Evolutionary conservation across 2,113 vertebrate species (phyloP), one percentile per base, ranked within the genome.

Genomic region (Nesoenas mayeri): DNA sequence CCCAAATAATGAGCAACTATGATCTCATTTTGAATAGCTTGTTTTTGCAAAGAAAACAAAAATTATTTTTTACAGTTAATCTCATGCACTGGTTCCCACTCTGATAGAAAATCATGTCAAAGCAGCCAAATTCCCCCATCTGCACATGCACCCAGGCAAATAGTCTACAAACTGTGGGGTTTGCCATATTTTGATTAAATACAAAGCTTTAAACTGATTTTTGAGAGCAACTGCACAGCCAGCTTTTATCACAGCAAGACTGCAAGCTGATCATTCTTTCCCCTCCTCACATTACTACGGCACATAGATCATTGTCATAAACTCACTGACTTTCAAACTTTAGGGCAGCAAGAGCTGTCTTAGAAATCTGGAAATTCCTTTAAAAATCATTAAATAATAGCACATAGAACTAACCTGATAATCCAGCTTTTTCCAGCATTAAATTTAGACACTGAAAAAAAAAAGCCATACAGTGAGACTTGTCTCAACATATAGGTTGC

Each of bases 381-480:
- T 32, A 9, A 16, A 62, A 34, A 75, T 2, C 7, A 9, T 21
- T 13, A 75, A 82, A 42, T 17, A 75, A 58, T 3, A 79, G 40
- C 38, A 26, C 24, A n/a, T 51, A 40, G 28, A 82, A 91, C 97
- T 97, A 97, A 99, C 99, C 99, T 94, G 98, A 94, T 64, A 99
- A 98, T 91, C 98, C 98, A 22, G 98, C 98, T 74, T 97, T 96
- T 65, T 98, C 97, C 97, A 99, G 96, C 98, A 99, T 99, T 91
- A 97, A 94, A 78, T 97, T 98, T 60, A 99, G 97, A 97, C 99
- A 99, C 99, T 99, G 94, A 42, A 94, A 98, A 79, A 89, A 88
- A n/a, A 73, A 85, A 64, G 15, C 15, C 29, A 58, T 1, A 26
- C 2, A 1, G 34, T 53, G 22, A 82, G 44, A 81, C 10, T n/a